Evolutionary conservation across 2,797 vertebrate species (phyloP).

Genomic region (Oreochromis mossambicus): DNA sequence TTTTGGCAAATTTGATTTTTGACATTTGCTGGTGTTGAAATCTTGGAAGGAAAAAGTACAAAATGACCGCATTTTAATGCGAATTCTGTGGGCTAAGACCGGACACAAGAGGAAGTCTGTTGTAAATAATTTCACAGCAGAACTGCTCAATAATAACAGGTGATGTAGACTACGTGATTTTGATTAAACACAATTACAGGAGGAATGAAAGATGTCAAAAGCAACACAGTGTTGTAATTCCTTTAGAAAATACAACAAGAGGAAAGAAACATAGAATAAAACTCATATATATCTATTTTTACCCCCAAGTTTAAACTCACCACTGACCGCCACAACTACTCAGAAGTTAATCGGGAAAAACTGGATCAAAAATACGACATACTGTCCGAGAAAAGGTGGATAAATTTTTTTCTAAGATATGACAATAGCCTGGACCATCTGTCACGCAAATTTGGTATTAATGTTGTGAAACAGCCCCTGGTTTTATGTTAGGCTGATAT

Average conservation of each 20-base stretch:
- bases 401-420: neutral
- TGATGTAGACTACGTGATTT: neutral
- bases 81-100: neutral
- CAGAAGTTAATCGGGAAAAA: neutral
- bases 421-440: neutral
- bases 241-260: neutral
- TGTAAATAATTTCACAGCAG: neutral
- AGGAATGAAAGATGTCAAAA: neutral
- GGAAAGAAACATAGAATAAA: neutral
- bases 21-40: neutral
- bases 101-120: neutral
- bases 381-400: neutral
- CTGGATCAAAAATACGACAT: neutral
- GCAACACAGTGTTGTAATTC: neutral
- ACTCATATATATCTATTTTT: neutral
- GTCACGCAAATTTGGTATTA: neutral
- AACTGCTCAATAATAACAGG: neutral
- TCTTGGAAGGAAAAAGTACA: neutral
- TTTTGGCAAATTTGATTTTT: neutral
- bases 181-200: neutral
- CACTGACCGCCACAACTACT: neutral
- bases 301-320: neutral
- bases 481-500: accelerated
- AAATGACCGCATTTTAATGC: neutral
- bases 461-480: neutral